Evolutionary conservation across 1,140 invertebrate genomes (phyloP), one percentile per base, ranked within the genome.

Genomic region (Gyrodactylus salaris): DNA sequence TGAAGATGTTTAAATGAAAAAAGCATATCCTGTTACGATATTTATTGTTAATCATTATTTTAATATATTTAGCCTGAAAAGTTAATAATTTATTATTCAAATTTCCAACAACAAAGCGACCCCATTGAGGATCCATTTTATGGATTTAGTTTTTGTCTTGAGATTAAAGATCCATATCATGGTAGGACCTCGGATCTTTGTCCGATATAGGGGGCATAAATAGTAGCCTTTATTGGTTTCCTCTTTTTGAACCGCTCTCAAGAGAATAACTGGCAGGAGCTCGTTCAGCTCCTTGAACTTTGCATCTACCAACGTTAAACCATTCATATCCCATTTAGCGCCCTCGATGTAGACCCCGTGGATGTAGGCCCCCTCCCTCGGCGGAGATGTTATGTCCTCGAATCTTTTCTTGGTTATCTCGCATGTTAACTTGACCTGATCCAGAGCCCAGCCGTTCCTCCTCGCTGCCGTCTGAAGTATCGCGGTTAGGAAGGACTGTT

Each of bases 401-500:
- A 89, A 88, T 77, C 86, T 86, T 79, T 94, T 94, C 80, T 95
- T 95, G 1, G 91, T 96, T 34, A 96, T 91, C 79, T 96, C 91
- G 80, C 89, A 93, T 77, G 92, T 89, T 2, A 96, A 81, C 78
- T 88, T 91, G 91, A 96, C 94, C 82, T 93, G 91, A 80, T 96
- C 91, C 16, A 95, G 83, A 0, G 91, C 91, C 75, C 92, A 84
- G 80, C 95, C 91, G 78, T 91, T 89, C 77, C 87, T 86, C 27
- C 91, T 83, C 0, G 91, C 91, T 27, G 90, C 94, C 76, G 88
- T 91, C 81, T 96, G 91, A 89, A 96, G 94, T 76, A 95, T 93
- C 27, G 91, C 91, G 0, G 91, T 96, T 23, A 96, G 81, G 77
- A 96, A 85, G 27, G 89, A 92, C 81, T 95, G 91, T 0, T 91